These are phyloP conservation scores for Lasioglossum calceatum DNA, from an alignment of 2,888 invertebrate genomes.

Conservation along the genomic window DNA sequence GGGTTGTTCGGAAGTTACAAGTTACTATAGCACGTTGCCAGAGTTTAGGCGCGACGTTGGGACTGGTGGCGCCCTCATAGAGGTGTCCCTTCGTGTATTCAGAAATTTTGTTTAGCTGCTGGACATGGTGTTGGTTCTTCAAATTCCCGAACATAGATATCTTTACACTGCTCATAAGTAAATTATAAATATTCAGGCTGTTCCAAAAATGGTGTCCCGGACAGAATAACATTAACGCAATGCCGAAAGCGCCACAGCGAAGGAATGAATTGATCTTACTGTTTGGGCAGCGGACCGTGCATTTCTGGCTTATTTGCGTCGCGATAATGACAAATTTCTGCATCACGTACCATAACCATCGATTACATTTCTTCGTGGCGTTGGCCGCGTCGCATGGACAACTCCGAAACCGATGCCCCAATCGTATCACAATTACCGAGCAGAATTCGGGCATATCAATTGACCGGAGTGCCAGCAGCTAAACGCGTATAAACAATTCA, in stretches of 20 bases:
- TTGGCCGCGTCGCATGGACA: neutral
- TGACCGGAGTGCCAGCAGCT: slow-evolving; percentile 22
- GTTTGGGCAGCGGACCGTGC: neutral
- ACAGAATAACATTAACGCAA: neutral
- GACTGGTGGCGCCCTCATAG: neutral
- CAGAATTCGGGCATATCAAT: slow-evolving; percentile 32
- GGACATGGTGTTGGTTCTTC: too few relatives aligned
- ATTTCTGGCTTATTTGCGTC: neutral
- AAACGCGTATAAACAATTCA: slow-evolving; percentile 48
- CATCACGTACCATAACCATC: slow-evolving; percentile 11
- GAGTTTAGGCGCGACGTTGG: neutral
- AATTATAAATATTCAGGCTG: too few relatives aligned
- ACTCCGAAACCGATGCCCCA: slow-evolving; percentile 25
- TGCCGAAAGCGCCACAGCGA: neutral
- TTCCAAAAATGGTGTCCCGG: too few relatives aligned
- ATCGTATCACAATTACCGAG: slow-evolving; percentile 36
- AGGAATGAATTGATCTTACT: neutral
- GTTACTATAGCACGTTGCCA: neutral
- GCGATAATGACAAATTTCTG: slow-evolving; percentile 5
- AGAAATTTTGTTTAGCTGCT: too few relatives aligned
- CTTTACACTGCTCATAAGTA: too few relatives aligned
- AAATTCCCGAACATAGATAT: too few relatives aligned
- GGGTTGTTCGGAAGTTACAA: neutral
- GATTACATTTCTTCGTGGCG: slow-evolving; percentile 8
- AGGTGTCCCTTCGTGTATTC: neutral